Evolutionary conservation across 2,113 vertebrate species (phyloP), one percentile per base, ranked within the genome.

Genomic region (Ariopsis seemanni): DNA sequence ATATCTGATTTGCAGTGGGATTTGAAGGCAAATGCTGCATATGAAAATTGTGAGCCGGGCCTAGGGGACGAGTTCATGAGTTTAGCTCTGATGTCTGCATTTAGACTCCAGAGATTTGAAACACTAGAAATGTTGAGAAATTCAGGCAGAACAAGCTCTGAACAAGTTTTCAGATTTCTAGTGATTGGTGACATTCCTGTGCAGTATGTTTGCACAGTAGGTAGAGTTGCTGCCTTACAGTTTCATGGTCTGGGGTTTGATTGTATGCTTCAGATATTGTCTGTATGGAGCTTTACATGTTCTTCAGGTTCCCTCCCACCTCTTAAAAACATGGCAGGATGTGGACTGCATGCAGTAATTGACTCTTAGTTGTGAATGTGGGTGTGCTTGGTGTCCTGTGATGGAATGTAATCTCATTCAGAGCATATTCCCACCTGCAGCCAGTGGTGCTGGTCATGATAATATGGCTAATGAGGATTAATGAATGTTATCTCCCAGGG

Each of bases 1-100:
- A 52, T 60, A 62, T 85, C 84, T 20, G 10, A 25, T 79, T 52
- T 34, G 62, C 62, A 81, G 27, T 69, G 85, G 27, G 85, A 69
- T 34, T 42, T 86, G 62, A 53, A 65, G n/a, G 27, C 25, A 63
- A 42, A 6, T 14, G n/a, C 55, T 22, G 50, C 65, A 67, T 53
- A 78, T 65, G 74, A 48, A 65, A 81, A 86, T 30, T 57, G 27
- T 57, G 50, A 80, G 18, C 11, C 6, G 15, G 18, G 48, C 75
- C n/a, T 57, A 25, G n/a, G 77, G 77, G 71, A 85, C 1, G 6
- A 25, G 55, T 75, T 84, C 27, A 72, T 20, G 50, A 3, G 42
- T n/a, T 57, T 69, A 72, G 18, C 17, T 22, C 10, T 58, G 27
- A 52, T 42, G 14, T 65, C 58, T 53, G 50, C 20, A 86, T 71